Evolutionary conservation across 2,113 vertebrate genomes (phyloP), one percentile per base, ranked within the genome.

Genomic region (Apus apus): DNA sequence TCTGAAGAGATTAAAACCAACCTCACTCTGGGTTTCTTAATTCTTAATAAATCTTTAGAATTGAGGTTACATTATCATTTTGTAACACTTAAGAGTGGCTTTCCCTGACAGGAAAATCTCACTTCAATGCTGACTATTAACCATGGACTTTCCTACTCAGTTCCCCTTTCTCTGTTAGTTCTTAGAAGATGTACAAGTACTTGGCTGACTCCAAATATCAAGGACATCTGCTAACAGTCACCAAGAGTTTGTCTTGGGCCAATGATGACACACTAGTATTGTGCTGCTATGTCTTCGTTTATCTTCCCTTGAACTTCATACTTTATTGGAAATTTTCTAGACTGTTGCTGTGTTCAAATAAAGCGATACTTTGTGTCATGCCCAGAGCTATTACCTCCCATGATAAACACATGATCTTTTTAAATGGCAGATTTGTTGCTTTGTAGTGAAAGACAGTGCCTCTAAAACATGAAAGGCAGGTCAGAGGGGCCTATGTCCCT

Each of bases 141-240:
- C 15, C 5, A 22, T 2, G 17, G 34, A 50, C 50, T 58, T 85
- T 54, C 27, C 25, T 56, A 65, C 9, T 2, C 2, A 27, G 26
- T 57, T 64, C 22, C 20, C 19, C 30, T 54, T 68, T 70, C 58
- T 68, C 8, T 7, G 0, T 66, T 38, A 38, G 15, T 10, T 25
- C 62, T 82, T 22, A 38, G 45, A 82, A 64, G 40, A 66, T 4
- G 13, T 15, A 4, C 38, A 71, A 26, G 36, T 58, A 22, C 8
- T 89, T 3, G 10, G 7, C 26, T 0, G 0, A 60, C 34, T 36
- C 71, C 29, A n/a, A 87, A 58, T 4, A 76, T n/a, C 5, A 23
- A 61, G 14, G 40, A 65, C 57, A 54, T 19, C 30, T 48, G 34
- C 4, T 18, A 67, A n/a, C 15, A 26, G 17, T 9, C 72, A 60